A percentile compares a stretch with the other conserved stretches of the same genome.
phyloP scores from a whole-genome alignment of 2,113 vertebrate species.

The Hippocampus abdominalis region DNA sequence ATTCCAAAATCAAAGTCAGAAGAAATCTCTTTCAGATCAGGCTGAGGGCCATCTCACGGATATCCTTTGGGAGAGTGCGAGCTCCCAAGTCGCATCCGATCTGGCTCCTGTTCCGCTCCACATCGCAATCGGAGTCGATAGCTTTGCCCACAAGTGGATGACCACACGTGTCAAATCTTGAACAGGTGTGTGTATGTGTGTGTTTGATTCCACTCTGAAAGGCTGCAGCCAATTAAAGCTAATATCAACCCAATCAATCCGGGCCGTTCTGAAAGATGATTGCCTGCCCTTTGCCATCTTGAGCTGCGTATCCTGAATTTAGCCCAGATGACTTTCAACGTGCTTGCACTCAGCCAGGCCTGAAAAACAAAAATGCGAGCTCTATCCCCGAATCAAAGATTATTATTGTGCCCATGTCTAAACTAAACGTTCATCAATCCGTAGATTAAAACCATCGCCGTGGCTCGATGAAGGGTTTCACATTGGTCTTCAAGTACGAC shows the following conservation, averaged over 20 bases:
- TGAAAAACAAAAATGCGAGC: neutral
- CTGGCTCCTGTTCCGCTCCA: no score
- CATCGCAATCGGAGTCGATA: no score
- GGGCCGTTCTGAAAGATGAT: neutral
- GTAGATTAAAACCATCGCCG: neutral
- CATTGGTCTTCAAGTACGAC: neutral
- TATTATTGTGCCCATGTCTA: neutral
- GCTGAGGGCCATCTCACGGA: no score
- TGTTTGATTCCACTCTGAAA: neutral
- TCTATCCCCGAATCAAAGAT: neutral
- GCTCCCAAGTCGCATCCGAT: no score
- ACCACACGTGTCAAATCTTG: no score
- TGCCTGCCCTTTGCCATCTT: neutral
- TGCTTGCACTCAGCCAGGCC: neutral
- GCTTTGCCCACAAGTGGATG: no score
- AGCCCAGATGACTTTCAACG: conserved; percentile 1
- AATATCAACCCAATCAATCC: conserved; percentile 1
- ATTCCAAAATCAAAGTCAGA: no score
- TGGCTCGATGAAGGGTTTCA: neutral
- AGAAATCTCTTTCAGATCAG: no score
- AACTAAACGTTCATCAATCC: neutral
- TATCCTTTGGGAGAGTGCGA: no score
- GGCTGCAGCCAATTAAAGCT: neutral
- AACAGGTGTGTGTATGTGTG: neutral
- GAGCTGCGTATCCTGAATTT: neutral